phyloP scores from a whole-genome alignment of 2,113 vertebrate genomes.

The Jacana jacana region DNA sequence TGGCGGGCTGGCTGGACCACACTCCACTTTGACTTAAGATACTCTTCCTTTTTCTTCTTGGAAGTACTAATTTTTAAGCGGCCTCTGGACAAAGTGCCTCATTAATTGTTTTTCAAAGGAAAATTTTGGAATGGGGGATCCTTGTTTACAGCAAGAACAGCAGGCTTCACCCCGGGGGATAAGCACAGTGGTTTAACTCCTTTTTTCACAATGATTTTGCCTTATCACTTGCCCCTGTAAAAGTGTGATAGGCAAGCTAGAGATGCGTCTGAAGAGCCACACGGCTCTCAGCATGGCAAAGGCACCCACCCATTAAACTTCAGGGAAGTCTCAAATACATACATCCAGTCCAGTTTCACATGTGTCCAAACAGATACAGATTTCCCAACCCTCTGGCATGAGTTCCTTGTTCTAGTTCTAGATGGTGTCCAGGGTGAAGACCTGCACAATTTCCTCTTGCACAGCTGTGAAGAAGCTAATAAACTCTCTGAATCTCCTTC shows the following conservation, averaged over 20 bases:
- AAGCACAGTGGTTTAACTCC: not conserved
- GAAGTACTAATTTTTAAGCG: not conserved
- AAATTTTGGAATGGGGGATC: not conserved
- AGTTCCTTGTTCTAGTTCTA: not conserved
- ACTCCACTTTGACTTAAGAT: not conserved
- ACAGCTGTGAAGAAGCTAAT: not conserved
- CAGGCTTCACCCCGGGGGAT: not conserved
- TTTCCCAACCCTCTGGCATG: not conserved
- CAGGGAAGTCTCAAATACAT: not conserved
- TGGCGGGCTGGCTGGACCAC: not conserved
- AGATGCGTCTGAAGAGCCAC: not conserved
- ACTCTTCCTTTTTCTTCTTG: not conserved
- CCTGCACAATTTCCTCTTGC: not conserved
- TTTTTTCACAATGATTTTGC: not conserved
- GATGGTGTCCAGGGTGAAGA: not conserved
- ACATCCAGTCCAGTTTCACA: not conserved
- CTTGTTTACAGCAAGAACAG: not conserved
- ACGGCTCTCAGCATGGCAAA: not conserved
- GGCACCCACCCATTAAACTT: not conserved
- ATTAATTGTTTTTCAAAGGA: not conserved
- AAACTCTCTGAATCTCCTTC: not conserved
- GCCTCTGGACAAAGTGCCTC: not conserved
- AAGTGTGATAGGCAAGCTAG: not conserved
- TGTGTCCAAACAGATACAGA: rapidly evolving
- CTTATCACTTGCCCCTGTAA: not conserved